These are phyloP conservation scores for Platyrinchus mystaceus DNA, from an alignment of 2,797 vertebrate species.

Conservation along the genomic window DNA sequence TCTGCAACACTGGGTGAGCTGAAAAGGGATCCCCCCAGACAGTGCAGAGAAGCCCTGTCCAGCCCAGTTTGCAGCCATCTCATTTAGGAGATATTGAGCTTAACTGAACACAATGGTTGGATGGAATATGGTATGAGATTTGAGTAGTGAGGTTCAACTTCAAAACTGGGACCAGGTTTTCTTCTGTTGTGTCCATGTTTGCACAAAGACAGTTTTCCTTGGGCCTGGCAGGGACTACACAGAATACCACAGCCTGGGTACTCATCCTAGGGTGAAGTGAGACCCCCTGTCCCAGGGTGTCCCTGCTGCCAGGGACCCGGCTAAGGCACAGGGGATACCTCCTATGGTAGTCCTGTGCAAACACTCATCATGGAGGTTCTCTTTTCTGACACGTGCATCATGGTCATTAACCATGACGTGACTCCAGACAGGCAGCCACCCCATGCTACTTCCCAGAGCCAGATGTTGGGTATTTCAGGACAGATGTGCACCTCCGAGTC, in stretches of 20 bases:
- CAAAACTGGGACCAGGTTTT: background rate
- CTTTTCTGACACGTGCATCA: background rate
- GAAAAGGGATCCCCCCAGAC: too few relatives aligned
- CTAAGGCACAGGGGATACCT: accelerated
- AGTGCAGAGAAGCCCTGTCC: background rate
- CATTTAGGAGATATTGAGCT: background rate
- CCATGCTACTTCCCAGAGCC: background rate
- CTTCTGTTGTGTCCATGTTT: background rate
- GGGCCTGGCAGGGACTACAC: background rate
- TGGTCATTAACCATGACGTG: accelerated
- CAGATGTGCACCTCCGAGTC: background rate
- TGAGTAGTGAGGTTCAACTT: background rate
- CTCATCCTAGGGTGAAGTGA: accelerated
- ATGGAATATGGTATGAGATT: background rate
- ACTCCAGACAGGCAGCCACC: background rate
- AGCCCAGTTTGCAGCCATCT: background rate
- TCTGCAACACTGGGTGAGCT: background rate
- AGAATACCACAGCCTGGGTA: background rate
- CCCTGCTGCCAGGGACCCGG: background rate
- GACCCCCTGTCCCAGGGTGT: accelerated
- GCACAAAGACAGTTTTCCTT: background rate
- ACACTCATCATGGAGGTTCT: background rate
- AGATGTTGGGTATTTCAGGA: background rate
- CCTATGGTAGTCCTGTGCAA: background rate
- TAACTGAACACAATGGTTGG: accelerated